phyloP scores from a whole-genome alignment of 2,113 vertebrate species.

The Physeter macrocephalus region DNA sequence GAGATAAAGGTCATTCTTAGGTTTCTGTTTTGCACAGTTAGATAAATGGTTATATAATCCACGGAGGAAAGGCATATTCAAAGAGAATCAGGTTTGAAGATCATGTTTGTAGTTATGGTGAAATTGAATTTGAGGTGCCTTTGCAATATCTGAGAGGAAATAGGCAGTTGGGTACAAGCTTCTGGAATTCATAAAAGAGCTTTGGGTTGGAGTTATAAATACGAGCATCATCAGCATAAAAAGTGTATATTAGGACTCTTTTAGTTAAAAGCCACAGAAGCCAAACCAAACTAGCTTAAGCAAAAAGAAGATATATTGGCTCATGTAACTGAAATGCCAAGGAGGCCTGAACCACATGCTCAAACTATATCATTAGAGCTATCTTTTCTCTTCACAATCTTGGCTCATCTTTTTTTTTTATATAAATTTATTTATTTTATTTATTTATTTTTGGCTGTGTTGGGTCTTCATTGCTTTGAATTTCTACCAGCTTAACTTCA shows the following conservation, averaged over 20 bases:
- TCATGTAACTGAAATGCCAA: neutral
- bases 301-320: neutral
- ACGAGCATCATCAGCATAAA: neutral
- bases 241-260: neutral
- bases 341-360: neutral
- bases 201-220: neutral
- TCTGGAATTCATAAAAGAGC: neutral
- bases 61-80: neutral
- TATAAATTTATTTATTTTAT: no score
- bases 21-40: neutral
- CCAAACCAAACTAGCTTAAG: neutral
- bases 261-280: neutral
- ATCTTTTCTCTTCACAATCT: neutral
- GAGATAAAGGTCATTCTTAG: neutral
- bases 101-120: neutral
- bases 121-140: neutral
- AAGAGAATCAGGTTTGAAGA: neutral
- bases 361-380: neutral
- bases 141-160: neutral
- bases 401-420: neutral
- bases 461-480: no score
- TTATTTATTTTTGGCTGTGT: no score
- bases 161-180: neutral
- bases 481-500: neutral
- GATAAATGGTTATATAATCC: neutral